These are phyloP conservation scores for Abrostola tripartita DNA, from an alignment of 2,888 invertebrate species.

Conservation along the genomic window DNA sequence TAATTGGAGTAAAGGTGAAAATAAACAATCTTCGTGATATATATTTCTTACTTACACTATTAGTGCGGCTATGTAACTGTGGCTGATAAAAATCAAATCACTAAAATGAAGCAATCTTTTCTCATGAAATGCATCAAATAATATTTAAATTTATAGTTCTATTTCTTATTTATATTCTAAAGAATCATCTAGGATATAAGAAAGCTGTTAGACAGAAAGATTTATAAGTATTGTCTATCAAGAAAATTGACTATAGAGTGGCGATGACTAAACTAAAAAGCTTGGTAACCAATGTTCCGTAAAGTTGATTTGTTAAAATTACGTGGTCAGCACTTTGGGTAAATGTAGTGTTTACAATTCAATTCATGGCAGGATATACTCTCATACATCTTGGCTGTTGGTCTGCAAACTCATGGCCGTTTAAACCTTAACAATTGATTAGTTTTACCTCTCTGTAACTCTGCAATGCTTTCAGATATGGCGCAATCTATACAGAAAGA, in stretches of 20 bases:
- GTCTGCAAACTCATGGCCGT: conserved; percentile 11
- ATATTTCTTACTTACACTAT: conserved; percentile 10
- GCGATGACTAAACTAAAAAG: no score
- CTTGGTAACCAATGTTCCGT: no score
- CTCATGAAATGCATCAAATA: no score
- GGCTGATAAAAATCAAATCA: conserved; percentile 10
- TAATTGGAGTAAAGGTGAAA: background rate
- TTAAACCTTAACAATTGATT: background rate
- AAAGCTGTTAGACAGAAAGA: no score
- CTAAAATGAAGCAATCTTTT: background rate
- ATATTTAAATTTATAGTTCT: no score
- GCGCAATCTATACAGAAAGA: conserved; percentile 31
- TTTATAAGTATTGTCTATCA: no score
- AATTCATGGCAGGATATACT: background rate
- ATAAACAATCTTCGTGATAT: background rate
- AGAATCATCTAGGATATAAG: no score
- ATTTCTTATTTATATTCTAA: no score
- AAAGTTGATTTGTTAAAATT: no score
- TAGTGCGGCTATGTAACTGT: background rate
- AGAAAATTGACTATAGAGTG: no score
- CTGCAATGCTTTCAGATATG: conserved; percentile 19
- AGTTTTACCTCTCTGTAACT: conserved; percentile 28
- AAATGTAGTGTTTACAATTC: background rate
- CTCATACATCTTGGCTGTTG: conserved; percentile 5
- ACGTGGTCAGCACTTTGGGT: background rate